These are phyloP conservation scores for Diceros bicornis DNA, from an alignment of 2,797 vertebrate species.

Conservation along the genomic window DNA sequence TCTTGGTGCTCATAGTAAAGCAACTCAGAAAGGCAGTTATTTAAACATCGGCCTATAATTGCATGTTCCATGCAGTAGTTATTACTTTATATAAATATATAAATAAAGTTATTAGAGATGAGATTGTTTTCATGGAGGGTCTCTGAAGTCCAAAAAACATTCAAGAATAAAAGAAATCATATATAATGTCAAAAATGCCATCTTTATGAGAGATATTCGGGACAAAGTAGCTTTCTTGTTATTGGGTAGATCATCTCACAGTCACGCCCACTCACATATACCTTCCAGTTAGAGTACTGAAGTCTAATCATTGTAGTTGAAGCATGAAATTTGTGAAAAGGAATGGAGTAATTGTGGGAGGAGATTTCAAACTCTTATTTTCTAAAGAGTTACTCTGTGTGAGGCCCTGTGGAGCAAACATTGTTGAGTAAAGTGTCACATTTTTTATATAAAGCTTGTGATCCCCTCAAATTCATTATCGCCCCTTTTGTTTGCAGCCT, in stretches of 20 bases:
- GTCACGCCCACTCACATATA: accelerated
- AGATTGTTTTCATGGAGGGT: background rate
- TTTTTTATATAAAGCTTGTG: background rate
- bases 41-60: background rate
- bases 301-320: background rate
- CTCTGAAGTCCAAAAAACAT: background rate
- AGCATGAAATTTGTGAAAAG: background rate
- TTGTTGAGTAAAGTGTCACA: accelerated
- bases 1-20: background rate
- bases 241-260: background rate
- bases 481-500: background rate
- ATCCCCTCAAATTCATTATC: background rate
- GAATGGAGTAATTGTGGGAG: too few relatives aligned
- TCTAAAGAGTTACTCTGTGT: background rate
- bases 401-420: background rate
- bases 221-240: background rate
- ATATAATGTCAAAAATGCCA: background rate
- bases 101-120: background rate
- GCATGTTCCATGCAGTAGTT: background rate
- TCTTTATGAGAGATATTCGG: background rate
- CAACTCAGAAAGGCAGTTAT: background rate
- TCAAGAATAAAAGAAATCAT: background rate
- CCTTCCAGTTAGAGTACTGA: background rate
- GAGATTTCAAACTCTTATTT: background rate
- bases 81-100: background rate